Conservation (phyloP, 1,140 invertebrate species). For the Lordiphosa mommai region DNA sequence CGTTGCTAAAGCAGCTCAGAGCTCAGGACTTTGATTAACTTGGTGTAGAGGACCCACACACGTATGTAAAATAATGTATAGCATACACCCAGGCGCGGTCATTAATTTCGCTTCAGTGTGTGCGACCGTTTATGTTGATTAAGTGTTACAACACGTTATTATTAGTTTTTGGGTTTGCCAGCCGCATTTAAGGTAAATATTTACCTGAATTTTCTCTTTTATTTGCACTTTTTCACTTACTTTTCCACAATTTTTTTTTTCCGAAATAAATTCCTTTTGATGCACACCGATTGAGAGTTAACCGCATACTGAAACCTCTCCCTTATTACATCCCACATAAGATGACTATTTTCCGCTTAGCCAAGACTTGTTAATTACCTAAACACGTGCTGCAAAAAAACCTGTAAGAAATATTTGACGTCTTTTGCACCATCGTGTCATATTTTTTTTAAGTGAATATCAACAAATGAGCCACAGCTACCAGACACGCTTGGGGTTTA, state of each 20-base stretch:
- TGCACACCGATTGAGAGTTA: constrained; percentile 9
- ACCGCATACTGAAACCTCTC: constrained; percentile 1
- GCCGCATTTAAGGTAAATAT: constrained; percentile 17
- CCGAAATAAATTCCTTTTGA: too few species aligned
- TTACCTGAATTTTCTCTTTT: too few species aligned
- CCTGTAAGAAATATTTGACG: constrained; percentile 9
- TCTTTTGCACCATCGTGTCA: constrained; percentile 24
- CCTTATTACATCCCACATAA: neutral
- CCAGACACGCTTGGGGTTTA: too few species aligned
- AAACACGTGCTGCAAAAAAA: constrained; percentile 17
- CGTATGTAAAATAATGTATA: constrained; percentile 26
- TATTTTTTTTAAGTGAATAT: neutral
- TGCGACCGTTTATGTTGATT: constrained; percentile 25
- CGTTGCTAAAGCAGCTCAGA: constrained; percentile 37
- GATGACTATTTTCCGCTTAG: neutral
- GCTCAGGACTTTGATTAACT: constrained; percentile 46
- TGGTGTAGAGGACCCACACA: constrained; percentile 7
- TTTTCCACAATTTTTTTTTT: too few species aligned
- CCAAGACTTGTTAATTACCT: constrained; percentile 40
- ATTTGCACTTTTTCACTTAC: neutral
- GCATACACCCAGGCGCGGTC: constrained; percentile 16
- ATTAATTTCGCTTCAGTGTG: constrained; percentile 50
- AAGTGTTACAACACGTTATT: constrained; percentile 35
- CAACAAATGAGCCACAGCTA: neutral
- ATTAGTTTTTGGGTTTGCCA: constrained; percentile 23